A percentile compares a stretch with the other conserved stretches of the same genome.
These are phyloP conservation scores for Rhodeus uyekii DNA, from an alignment of 2,797 vertebrate species.

Conservation along the genomic window DNA sequence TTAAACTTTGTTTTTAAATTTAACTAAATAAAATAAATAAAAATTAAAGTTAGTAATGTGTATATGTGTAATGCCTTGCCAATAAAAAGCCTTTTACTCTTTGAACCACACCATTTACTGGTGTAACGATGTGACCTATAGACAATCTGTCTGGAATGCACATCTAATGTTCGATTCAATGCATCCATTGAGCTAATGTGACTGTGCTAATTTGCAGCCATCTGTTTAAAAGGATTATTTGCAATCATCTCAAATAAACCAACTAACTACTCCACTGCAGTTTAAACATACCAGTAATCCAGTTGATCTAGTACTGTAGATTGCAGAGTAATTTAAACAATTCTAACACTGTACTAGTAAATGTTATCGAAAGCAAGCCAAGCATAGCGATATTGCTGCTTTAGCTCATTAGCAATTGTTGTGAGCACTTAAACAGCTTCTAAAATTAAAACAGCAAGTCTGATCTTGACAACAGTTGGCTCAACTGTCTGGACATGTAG, in stretches of 20 bases:
- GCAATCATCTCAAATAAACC: neutral
- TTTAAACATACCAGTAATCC: constrained; percentile 6
- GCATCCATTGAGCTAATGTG: neutral
- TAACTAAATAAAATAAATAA: too few relatives aligned
- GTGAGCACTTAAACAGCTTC: neutral
- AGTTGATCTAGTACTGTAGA: too few relatives aligned
- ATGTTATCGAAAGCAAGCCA: neutral
- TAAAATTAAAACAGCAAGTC: constrained; percentile 23
- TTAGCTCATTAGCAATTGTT: neutral
- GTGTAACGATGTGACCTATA: neutral
- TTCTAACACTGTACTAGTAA: too few relatives aligned
- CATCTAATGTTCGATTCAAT: too few relatives aligned
- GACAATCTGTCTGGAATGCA: neutral
- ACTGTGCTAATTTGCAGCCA: neutral
- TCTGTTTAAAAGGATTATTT: neutral
- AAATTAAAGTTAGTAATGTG: neutral
- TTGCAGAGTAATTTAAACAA: too few relatives aligned
- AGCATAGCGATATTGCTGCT: neutral
- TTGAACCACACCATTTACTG: neutral
- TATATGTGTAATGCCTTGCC: neutral
- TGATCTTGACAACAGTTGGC: neutral
- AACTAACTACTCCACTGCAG: neutral
- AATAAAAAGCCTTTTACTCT: neutral
- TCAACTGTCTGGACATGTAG: constrained; percentile 20
- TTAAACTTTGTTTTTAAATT: too few relatives aligned